Percentiles rank a stretch among this genome's conserved stretches.
phyloP scores from a whole-genome alignment of 1,140 invertebrate species.

The Brachionus angularis region DNA sequence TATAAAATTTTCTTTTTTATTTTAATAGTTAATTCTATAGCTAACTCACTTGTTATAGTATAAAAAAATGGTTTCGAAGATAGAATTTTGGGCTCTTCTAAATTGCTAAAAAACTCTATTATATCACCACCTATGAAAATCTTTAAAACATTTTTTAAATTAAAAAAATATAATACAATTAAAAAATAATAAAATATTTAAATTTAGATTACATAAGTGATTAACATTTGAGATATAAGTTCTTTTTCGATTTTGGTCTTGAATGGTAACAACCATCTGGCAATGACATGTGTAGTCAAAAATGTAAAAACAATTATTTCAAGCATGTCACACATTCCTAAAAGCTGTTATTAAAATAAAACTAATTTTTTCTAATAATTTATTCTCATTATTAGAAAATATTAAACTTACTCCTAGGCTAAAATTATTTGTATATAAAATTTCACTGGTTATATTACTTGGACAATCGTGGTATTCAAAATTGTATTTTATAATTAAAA shows the following conservation, averaged over 20 bases:
- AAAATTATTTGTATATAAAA: background rate
- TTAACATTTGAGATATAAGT: background rate
- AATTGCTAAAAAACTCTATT: slow-evolving; percentile 11
- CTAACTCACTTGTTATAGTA: background rate
- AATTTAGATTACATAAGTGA: background rate
- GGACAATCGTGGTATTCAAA: background rate
- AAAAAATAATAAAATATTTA: background rate
- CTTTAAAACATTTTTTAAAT: too few species aligned
- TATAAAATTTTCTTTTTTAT: background rate
- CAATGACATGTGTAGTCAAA: background rate
- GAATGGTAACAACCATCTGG: slow-evolving; percentile 17
- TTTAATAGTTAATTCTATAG: too few species aligned
- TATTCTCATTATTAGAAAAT: too few species aligned
- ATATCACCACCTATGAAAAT: slow-evolving; percentile 16
- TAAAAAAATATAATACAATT: background rate
- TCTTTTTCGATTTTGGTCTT: background rate
- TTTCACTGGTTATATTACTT: background rate
- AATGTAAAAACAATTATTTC: slow-evolving; percentile 9
- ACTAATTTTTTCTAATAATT: background rate
- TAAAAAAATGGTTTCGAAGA: background rate
- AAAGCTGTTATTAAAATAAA: background rate
- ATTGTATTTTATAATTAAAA: background rate
- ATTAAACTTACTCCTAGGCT: slow-evolving; percentile 3
- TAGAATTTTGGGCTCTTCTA: background rate
- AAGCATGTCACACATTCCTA: slow-evolving; percentile 1